These are phyloP conservation scores for Hexactinellida sp. DNA, from an alignment of 37 sponge, comb jelly and placozoan genomes.

Conservation along the genomic window DNA sequence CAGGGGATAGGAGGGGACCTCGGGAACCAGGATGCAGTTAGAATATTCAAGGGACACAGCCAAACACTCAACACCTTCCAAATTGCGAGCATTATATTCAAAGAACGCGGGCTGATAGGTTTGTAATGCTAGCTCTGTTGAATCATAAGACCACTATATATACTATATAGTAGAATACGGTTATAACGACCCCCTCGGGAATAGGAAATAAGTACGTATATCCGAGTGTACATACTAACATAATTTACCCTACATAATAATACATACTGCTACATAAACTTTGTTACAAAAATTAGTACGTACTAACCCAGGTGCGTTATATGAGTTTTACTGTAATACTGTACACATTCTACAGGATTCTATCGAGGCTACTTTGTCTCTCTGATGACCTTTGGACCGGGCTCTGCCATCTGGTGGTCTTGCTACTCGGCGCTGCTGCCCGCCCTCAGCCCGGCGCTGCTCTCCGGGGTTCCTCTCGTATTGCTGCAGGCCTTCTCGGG, in stretches of 20 bases:
- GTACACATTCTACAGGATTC: constrained; percentile 32
- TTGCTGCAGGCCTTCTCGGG: constrained; percentile 57
- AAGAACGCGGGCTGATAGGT: not conserved
- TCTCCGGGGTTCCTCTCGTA: constrained; percentile 25
- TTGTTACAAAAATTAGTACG: too few species aligned
- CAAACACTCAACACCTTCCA: not conserved
- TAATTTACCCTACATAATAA: not conserved
- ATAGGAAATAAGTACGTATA: too few species aligned
- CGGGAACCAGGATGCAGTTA: not conserved
- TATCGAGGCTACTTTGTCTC: constrained; percentile 75
- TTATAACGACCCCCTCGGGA: too few species aligned
- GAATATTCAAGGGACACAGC: not conserved
- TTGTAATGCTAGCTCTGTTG: too few species aligned
- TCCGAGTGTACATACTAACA: too few species aligned
- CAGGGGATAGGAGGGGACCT: constrained; percentile 43
- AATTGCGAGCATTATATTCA: not conserved
- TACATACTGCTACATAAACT: not conserved
- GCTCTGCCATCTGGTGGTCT: constrained; percentile 86
- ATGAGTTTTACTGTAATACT: too few species aligned
- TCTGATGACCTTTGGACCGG: constrained; percentile 79
- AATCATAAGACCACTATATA: too few species aligned
- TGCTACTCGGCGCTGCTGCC: constrained; percentile 29
- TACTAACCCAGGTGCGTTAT: too few species aligned
- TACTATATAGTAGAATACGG: too few species aligned
- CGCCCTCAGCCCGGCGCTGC: not conserved